These are phyloP conservation scores for Drosophila antonietae DNA, from an alignment of 2,888 invertebrate species.

Conservation along the genomic window DNA sequence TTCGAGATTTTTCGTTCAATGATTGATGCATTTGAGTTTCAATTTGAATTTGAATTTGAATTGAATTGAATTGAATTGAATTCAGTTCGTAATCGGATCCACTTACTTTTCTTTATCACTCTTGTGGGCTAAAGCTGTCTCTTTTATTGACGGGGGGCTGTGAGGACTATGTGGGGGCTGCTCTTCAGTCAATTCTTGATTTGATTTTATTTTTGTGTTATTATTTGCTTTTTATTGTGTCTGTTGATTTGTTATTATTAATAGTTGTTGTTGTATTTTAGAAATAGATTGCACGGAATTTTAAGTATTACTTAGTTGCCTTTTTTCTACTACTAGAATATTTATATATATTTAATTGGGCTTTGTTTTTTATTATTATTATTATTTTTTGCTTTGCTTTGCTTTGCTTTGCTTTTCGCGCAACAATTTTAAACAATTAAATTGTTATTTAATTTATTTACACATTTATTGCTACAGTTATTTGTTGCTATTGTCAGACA, in stretches of 20 bases:
- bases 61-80: slow-evolving; percentile 40
- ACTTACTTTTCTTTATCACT: slow-evolving; percentile 72
- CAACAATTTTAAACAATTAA: slow-evolving; percentile 75
- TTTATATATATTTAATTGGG: slow-evolving; percentile 55
- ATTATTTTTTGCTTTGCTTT: background rate
- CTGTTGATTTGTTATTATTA: slow-evolving; percentile 37
- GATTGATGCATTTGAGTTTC: slow-evolving; percentile 66
- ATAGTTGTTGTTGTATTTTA: slow-evolving; percentile 66
- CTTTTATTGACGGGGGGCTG: background rate
- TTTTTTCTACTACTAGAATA: slow-evolving; percentile 63
- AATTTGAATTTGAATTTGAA: slow-evolving; percentile 51
- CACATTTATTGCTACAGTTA: slow-evolving; percentile 53
- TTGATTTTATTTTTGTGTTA: slow-evolving; percentile 3
- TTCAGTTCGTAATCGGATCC: slow-evolving; percentile 50
- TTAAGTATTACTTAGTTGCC: slow-evolving; percentile 66
- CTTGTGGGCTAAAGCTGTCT: slow-evolving; percentile 42
- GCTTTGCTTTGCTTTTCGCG: slow-evolving; percentile 39
- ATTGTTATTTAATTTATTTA: slow-evolving; percentile 74
- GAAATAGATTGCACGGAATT: slow-evolving; percentile 79
- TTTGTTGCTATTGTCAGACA: slow-evolving; percentile 48
- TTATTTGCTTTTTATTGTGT: slow-evolving; percentile 10
- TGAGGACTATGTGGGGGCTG: background rate
- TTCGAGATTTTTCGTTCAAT: slow-evolving; percentile 38
- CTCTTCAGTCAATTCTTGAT: slow-evolving; percentile 50
- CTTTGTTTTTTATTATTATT: background rate